Evolutionary conservation across 2,113 vertebrate genomes (phyloP).

Genomic region (Cacatua alba): DNA sequence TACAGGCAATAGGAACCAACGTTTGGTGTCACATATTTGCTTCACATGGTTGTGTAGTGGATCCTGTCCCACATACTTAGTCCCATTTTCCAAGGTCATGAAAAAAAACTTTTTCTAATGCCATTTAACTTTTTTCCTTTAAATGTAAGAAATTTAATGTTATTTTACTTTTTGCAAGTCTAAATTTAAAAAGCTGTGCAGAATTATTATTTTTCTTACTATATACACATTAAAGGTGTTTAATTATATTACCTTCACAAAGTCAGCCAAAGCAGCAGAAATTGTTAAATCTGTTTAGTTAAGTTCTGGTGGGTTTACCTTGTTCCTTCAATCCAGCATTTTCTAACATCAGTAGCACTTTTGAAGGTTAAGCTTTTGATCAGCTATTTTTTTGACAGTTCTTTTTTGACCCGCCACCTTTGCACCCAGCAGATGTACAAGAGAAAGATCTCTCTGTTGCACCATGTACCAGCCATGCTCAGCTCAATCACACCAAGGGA

Average conservation of each 20-base stretch:
- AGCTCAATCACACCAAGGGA: neutral
- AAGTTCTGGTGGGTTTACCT: neutral
- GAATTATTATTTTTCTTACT: constrained; percentile 47
- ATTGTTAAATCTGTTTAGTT: constrained; percentile 11
- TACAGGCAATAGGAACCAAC: neutral
- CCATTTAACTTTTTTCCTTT: neutral
- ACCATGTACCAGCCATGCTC: fast-evolving
- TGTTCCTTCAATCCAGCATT: neutral
- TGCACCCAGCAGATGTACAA: neutral
- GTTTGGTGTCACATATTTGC: neutral
- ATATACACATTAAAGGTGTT: neutral
- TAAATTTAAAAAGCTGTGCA: constrained; percentile 43
- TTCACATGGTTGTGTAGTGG: neutral
- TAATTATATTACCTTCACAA: neutral
- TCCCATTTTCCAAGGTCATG: neutral
- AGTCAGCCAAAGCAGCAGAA: constrained; percentile 51
- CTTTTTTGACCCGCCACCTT: neutral
- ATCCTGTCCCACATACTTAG: neutral
- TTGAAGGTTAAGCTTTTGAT: neutral
- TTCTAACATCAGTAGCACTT: neutral
- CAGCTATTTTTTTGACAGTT: neutral
- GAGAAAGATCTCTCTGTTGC: too few species aligned
- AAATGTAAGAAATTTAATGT: neutral
- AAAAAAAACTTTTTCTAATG: neutral
- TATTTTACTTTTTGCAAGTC: constrained; percentile 38